Evolutionary conservation across 2,888 invertebrate species (phyloP).

Genomic region (Microctonus hyperodae): DNA sequence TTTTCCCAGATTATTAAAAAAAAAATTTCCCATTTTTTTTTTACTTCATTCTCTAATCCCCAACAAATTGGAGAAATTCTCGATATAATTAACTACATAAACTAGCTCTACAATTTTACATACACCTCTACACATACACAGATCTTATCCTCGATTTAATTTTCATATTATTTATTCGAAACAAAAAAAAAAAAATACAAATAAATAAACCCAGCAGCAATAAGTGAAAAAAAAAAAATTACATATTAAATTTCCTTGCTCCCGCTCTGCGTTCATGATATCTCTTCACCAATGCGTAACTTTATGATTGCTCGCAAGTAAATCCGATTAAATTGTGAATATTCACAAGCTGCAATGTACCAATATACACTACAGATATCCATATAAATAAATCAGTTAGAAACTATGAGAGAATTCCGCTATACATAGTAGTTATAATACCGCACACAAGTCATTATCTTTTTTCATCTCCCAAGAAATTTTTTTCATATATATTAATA

Average conservation of each 20-base stretch:
- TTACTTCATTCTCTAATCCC: neutral
- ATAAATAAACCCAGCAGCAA: neutral
- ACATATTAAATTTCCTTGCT: slow-evolving; percentile 4
- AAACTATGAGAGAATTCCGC: neutral
- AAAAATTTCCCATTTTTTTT: no score
- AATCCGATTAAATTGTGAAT: slow-evolving; percentile 42
- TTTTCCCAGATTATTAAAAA: neutral
- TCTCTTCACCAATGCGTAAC: slow-evolving; percentile 1
- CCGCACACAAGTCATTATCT: neutral
- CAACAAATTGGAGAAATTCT: neutral
- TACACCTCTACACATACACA: no score
- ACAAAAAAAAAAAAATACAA: neutral
- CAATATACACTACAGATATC: no score
- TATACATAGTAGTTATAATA: neutral
- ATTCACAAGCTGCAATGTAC: slow-evolving; percentile 1
- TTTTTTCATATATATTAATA: no score
- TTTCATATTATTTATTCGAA: neutral
- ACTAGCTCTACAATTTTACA: neutral
- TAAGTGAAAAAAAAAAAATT: neutral
- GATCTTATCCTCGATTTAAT: neutral
- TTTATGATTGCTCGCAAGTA: slow-evolving; percentile 31
- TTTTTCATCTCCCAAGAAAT: slow-evolving; percentile 36
- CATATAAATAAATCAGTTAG: neutral
- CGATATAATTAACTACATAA: neutral
- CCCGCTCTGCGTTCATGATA: neutral